Base-by-base conservation (phyloP, 2,888 invertebrate genomes). In the Rhaphigaster nebulosa region DNA sequence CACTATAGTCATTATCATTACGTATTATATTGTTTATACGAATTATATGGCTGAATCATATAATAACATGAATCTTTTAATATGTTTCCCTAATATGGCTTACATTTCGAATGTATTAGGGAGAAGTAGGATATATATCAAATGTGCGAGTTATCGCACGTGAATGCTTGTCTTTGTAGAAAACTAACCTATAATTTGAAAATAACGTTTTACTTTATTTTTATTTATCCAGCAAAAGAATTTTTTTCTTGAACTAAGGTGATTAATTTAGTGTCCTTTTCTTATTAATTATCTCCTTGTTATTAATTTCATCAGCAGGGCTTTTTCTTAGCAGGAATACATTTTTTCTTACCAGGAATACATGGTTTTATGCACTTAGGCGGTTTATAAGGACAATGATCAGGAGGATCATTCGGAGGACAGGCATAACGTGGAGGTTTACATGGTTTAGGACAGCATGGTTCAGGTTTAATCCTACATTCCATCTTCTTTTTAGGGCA, bases 361-460 rank as follows among this genome's bases (percentile, higher is more conserved):
- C 84, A 84, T 45, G 84, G 84, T 84, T 84, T 84, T 41, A 13
- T 29, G 50, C 89, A 89, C 45, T 89, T 89, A 20, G 91, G 91
- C 15, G 91, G 91, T n/a, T 52, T 91, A 89, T 91, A 91, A 38
- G 91, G 91, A 60, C 91, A 91, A 54, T 91, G 90, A 54, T 90
- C 91, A 45, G 89, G 90, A 54, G 90, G 89, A 38, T 91, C 91
- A 52, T 88, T 70, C 20, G 60, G 60, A 6, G 90, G 90, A 89
- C 91, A 91, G 29, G 88, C 91, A 87, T 87, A 91, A 29, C 80
- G 76, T 18, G 90, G 90, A 18, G 56, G 65, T 45, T 60, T 52
- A 65, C 91, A 91, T 13, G 90, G 89, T 26, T 89, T 65, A 29
- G 41, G 65, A 45, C 65, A 34, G 88, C 91, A 91, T 3, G 90